A percentile compares a stretch with the other conserved stretches of the same genome.
These are phyloP conservation scores for Psammodynastes pulverulentus DNA, from an alignment of 2,113 vertebrate genomes.

Conservation along the genomic window DNA sequence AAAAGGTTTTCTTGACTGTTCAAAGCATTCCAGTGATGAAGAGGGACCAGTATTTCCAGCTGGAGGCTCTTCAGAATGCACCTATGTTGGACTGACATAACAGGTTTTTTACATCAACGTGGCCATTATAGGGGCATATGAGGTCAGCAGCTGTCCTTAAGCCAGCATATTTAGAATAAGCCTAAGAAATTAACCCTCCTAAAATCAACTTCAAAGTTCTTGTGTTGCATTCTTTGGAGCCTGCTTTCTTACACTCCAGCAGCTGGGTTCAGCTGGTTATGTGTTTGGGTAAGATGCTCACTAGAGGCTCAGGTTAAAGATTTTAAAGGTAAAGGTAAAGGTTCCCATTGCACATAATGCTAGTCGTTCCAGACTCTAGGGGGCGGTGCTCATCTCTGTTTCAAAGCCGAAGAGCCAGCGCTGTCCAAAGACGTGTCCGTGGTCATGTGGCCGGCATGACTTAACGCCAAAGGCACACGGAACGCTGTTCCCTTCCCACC, in stretches of 20 bases:
- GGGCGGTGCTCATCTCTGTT: too few species aligned
- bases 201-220: not conserved
- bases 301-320: not conserved
- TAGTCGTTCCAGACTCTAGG: too few species aligned
- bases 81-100: not conserved
- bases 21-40: not conserved
- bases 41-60: not conserved
- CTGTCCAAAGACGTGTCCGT: too few species aligned
- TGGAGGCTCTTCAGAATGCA: constrained; percentile 4
- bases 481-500: too few species aligned
- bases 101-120: not conserved
- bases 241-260: constrained; percentile 2
- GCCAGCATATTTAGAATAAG: not conserved
- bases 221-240: not conserved
- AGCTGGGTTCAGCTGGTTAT: constrained; percentile 18
- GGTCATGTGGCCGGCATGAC: too few species aligned
- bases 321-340: too few species aligned
- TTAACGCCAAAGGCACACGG: too few species aligned
- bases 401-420: too few species aligned
- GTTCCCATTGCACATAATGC: too few species aligned
- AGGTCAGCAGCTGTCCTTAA: constrained; percentile 3
- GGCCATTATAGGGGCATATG: not conserved
- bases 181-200: not conserved
- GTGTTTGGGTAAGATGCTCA: not conserved
- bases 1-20: not conserved